These are phyloP conservation scores for Indicator indicator DNA, from an alignment of 2,113 vertebrate genomes.

Conservation along the genomic window DNA sequence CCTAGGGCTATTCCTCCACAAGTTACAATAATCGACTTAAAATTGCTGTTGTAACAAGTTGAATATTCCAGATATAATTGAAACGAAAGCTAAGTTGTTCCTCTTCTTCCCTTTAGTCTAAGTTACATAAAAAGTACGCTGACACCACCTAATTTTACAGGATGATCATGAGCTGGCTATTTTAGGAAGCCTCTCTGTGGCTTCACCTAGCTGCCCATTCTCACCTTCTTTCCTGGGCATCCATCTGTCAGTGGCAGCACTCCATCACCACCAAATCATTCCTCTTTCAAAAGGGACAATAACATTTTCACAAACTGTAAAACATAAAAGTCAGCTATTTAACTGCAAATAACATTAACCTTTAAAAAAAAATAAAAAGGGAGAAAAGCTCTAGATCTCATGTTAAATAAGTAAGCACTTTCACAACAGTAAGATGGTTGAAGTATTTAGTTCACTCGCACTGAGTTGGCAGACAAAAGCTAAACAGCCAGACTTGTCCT, in stretches of 20 bases:
- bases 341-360: background rate
- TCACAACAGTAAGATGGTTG: background rate
- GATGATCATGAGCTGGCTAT: background rate
- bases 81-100: background rate
- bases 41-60: background rate
- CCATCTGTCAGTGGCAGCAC: constrained; percentile 80
- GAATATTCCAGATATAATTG: background rate
- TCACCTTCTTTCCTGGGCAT: constrained; percentile 83
- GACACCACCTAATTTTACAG: background rate
- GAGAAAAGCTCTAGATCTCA: background rate
- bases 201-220: background rate
- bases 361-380: background rate
- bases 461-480: constrained; percentile 43
- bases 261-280: constrained; percentile 77
- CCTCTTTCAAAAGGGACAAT: constrained; percentile 39
- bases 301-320: constrained; percentile 20
- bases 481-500: constrained; percentile 36
- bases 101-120: background rate
- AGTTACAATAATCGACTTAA: background rate
- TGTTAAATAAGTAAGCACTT: constrained; percentile 22
- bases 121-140: background rate
- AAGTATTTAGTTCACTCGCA: constrained; percentile 62
- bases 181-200: background rate
- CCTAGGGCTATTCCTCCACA: background rate
- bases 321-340: background rate